A percentile compares a stretch with the other conserved stretches of the same genome.
Conservation (phyloP, 1,140 invertebrate species). For the Diploscapter pachys region DNA sequence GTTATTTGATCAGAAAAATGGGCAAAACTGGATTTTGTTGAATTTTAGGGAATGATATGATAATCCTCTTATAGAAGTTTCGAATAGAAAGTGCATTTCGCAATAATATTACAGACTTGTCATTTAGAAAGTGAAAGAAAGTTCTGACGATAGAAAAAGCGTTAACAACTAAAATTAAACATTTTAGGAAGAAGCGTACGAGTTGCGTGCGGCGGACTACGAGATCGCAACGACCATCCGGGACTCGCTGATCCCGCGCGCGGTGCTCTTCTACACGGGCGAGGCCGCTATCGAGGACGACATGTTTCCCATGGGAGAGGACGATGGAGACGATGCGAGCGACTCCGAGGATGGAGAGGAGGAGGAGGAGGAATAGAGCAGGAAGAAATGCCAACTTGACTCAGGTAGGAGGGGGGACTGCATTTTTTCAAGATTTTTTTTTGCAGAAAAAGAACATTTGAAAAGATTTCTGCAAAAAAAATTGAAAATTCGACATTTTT, state of each 20-base stretch:
- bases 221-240: slow-evolving; percentile 64
- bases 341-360: too few relatives aligned
- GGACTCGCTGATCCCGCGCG: slow-evolving; percentile 61
- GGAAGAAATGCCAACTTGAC: too few relatives aligned
- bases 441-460: too few relatives aligned
- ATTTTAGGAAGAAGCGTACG: slow-evolving; percentile 30
- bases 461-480: too few relatives aligned
- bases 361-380: too few relatives aligned
- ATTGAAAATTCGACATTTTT: too few relatives aligned
- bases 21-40: neutral
- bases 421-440: too few relatives aligned
- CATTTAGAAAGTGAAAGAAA: slow-evolving; percentile 9
- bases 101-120: too few relatives aligned
- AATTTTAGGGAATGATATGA: too few relatives aligned
- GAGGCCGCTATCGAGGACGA: slow-evolving; percentile 49
- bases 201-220: slow-evolving; percentile 63
- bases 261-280: slow-evolving; percentile 65
- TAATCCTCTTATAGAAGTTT: too few relatives aligned
- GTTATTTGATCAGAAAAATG: slow-evolving; percentile 3
- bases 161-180: slow-evolving; percentile 7
- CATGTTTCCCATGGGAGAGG: slow-evolving; percentile 38
- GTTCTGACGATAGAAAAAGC: slow-evolving; percentile 8
- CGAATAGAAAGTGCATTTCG: too few relatives aligned
- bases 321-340: neutral
- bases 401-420: too few relatives aligned